Conservation (phyloP, 1,140 invertebrate genomes). For the Drosophila persimilis region DNA sequence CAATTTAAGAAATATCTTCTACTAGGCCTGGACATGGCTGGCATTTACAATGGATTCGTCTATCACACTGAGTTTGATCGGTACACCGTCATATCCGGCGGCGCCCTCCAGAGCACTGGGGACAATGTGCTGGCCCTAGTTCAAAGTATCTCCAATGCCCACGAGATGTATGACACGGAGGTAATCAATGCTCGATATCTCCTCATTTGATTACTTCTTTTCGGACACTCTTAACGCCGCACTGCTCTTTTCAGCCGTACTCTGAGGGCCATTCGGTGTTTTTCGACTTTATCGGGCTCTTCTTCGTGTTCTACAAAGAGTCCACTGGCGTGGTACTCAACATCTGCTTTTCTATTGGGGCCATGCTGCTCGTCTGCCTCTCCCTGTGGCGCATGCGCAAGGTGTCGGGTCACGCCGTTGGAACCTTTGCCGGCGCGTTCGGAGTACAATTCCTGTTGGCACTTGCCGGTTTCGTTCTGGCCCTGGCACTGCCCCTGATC, state of each 20-base stretch:
- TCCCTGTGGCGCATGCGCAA: constrained; percentile 68
- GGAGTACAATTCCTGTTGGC: constrained; percentile 52
- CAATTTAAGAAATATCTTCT: neutral
- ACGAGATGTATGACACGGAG: constrained; percentile 84
- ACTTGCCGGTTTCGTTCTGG: constrained; percentile 86
- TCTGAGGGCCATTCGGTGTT: constrained; percentile 86
- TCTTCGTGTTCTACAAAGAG: constrained; percentile 87
- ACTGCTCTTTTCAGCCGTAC: constrained; percentile 50
- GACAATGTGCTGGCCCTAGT: constrained; percentile 90
- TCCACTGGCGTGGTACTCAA: constrained; percentile 85
- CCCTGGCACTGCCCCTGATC: constrained; percentile 84
- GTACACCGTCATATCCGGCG: constrained; percentile 89
- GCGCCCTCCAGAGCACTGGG: constrained; percentile 92
- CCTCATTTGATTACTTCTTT: too few relatives aligned
- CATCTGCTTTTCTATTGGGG: constrained; percentile 83
- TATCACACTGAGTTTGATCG: constrained; percentile 94
- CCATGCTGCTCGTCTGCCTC: constrained; percentile 79
- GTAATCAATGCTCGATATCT: constrained; percentile 8
- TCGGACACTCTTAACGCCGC: too few relatives aligned
- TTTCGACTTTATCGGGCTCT: constrained; percentile 90
- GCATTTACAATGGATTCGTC: constrained; percentile 95
- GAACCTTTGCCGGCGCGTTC: constrained; percentile 22
- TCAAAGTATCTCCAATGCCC: constrained; percentile 85
- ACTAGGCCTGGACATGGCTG: constrained; percentile 91
- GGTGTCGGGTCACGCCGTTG: constrained; percentile 23